Evolutionary conservation across 2,113 vertebrate genomes (phyloP).

Genomic region (Theristicus caerulescens): DNA sequence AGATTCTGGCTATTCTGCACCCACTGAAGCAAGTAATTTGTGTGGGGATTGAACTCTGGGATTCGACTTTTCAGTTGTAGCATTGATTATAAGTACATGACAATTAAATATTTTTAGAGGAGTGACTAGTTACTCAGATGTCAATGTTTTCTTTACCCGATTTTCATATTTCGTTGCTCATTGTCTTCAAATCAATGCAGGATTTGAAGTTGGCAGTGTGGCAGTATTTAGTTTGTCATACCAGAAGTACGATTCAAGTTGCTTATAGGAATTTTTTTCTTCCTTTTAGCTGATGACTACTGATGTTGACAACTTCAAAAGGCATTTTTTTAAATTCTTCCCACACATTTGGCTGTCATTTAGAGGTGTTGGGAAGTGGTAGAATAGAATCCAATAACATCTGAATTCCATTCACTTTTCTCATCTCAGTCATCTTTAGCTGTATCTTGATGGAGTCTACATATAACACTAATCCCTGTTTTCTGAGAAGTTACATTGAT

Average conservation of each 20-base stretch:
- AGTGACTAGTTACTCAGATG: background rate
- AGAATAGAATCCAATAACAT: background rate
- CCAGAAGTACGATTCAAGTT: background rate
- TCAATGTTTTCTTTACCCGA: background rate
- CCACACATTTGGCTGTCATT: background rate
- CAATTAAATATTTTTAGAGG: background rate
- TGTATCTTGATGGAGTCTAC: background rate
- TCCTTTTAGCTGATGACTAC: background rate
- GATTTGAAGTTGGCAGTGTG: background rate
- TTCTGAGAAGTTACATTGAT: background rate
- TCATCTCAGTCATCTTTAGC: background rate
- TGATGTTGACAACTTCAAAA: background rate
- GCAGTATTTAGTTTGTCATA: background rate
- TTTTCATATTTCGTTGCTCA: background rate
- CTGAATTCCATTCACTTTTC: background rate
- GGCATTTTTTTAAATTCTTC: background rate
- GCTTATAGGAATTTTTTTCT: background rate
- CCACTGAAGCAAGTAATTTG: background rate
- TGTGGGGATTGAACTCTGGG: background rate
- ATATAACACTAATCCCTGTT: accelerated
- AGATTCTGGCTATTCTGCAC: background rate
- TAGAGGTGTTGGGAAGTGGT: background rate
- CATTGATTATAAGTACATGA: background rate
- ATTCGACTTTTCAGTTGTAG: background rate
- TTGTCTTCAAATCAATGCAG: background rate